A percentile compares a stretch with the other conserved stretches of the same genome.
Conservation (phyloP, 2,797 vertebrate genomes). For the Scleropages formosus region DNA sequence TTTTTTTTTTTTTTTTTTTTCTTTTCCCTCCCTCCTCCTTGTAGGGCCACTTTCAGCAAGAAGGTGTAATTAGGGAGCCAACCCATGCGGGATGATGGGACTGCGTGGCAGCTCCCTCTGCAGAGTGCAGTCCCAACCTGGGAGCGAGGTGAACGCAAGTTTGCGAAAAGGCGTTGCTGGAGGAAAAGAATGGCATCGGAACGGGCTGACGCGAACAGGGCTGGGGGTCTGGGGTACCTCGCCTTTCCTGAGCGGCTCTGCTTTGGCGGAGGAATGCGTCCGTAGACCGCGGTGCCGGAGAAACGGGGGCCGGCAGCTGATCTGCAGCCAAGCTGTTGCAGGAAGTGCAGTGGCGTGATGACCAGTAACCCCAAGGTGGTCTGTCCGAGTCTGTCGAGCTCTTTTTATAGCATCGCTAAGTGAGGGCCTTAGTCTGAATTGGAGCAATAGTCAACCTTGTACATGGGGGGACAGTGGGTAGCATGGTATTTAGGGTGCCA, state of each 20-base stretch:
- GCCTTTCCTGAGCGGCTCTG: not conserved
- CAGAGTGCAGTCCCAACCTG: not conserved
- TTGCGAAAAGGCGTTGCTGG: not conserved
- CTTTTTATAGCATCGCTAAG: no score
- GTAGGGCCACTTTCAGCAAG: not conserved
- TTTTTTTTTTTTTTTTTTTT: slow-evolving; percentile 35
- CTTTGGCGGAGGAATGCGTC: not conserved
- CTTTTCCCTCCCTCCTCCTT: no score
- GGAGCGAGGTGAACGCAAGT: not conserved
- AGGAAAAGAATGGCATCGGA: not conserved
- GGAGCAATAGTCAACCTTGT: no score
- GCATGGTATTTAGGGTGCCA: no score
- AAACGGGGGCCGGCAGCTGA: not conserved
- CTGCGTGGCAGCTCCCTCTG: not conserved
- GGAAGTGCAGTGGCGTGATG: not conserved
- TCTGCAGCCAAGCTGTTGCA: not conserved
- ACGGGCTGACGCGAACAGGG: not conserved
- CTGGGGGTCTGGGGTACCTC: not conserved
- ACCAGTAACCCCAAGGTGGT: not conserved
- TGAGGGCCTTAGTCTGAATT: no score
- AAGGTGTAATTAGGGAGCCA: slow-evolving; percentile 19
- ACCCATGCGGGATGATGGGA: not conserved
- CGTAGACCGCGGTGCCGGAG: not conserved
- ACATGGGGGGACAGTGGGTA: no score
- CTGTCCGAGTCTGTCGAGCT: no score